Conservation (phyloP, 2,888 invertebrate species). For the Kuschelorhynchus macadamiae region DNA sequence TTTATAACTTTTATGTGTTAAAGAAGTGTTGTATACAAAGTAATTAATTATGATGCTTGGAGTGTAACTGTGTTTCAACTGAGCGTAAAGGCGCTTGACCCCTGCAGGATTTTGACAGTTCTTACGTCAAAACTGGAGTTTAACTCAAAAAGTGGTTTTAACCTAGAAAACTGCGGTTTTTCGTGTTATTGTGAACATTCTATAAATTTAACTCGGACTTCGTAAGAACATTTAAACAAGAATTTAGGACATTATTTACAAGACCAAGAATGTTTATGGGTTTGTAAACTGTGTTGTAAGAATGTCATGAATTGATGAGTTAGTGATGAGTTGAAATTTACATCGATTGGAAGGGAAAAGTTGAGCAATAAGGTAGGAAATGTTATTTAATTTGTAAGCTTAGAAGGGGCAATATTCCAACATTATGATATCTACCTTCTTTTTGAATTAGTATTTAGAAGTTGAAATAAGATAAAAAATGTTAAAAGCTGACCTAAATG, state of each 20-base stretch:
- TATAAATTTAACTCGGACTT: not conserved
- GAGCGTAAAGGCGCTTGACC: conserved; percentile 31
- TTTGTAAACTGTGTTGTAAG: conserved; percentile 18
- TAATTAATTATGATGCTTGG: conserved; percentile 7
- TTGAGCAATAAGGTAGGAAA: conserved; percentile 8
- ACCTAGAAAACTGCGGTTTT: conserved; percentile 6
- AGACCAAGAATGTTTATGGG: not conserved
- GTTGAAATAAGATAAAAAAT: too few relatives aligned
- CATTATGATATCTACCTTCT: too few relatives aligned
- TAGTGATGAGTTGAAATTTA: conserved; percentile 27
- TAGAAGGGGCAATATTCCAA: too few relatives aligned
- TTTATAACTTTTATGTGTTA: conserved; percentile 3
- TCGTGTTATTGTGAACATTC: conserved; percentile 6
- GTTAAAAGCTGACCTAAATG: too few relatives aligned
- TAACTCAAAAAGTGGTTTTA: conserved; percentile 17
- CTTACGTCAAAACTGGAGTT: conserved; percentile 14
- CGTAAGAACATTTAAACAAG: too few relatives aligned
- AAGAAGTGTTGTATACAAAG: too few relatives aligned
- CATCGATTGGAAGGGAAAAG: conserved; percentile 15
- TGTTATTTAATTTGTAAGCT: not conserved
- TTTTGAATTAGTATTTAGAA: too few relatives aligned
- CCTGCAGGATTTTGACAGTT: conserved; percentile 23
- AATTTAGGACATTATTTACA: not conserved
- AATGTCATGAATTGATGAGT: conserved; percentile 17
- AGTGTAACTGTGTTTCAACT: conserved; percentile 9